Conservation (phyloP, 2,888 invertebrate genomes). For the Eristalis arbustorum region DNA sequence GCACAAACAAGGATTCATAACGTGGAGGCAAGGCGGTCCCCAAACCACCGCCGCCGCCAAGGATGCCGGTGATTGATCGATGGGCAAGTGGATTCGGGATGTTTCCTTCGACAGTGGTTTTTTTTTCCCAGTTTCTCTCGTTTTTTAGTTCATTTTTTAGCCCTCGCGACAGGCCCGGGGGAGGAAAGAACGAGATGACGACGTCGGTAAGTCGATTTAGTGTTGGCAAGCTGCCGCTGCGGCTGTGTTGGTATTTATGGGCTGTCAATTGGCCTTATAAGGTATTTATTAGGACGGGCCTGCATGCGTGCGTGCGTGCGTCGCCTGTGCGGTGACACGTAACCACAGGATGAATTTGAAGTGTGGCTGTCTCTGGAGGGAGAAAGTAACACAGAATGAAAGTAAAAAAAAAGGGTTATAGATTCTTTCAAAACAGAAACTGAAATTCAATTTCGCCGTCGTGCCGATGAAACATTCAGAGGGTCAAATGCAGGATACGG, state of each 20-base stretch:
- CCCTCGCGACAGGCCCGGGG: conserved; percentile 33
- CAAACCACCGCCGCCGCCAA: conserved; percentile 15
- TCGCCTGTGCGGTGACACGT: conserved; percentile 19
- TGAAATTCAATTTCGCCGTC: conserved; percentile 54
- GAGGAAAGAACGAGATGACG: conserved; percentile 52
- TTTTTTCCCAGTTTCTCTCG: neutral
- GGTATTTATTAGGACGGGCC: conserved; percentile 62
- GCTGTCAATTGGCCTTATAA: conserved; percentile 68
- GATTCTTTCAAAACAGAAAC: conserved; percentile 21
- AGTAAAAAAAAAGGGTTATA: conserved; percentile 58
- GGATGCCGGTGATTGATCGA: conserved; percentile 69
- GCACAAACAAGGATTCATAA: conserved; percentile 59
- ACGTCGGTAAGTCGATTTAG: conserved; percentile 54
- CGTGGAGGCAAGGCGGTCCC: conserved; percentile 11
- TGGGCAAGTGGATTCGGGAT: conserved; percentile 64
- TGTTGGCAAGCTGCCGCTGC: conserved; percentile 22
- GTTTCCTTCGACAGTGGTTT: conserved; percentile 18
- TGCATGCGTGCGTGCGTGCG: conserved; percentile 42
- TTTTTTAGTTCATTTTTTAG: conserved; percentile 24
- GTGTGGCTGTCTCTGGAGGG: conserved; percentile 15
- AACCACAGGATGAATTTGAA: conserved; percentile 63
- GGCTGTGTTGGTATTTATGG: conserved; percentile 68
- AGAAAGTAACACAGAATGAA: neutral
- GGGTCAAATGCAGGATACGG: conserved; percentile 45
- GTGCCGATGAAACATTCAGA: conserved; percentile 65